Conservation (phyloP, 2,888 invertebrate species). For the Abrostola tripartita region DNA sequence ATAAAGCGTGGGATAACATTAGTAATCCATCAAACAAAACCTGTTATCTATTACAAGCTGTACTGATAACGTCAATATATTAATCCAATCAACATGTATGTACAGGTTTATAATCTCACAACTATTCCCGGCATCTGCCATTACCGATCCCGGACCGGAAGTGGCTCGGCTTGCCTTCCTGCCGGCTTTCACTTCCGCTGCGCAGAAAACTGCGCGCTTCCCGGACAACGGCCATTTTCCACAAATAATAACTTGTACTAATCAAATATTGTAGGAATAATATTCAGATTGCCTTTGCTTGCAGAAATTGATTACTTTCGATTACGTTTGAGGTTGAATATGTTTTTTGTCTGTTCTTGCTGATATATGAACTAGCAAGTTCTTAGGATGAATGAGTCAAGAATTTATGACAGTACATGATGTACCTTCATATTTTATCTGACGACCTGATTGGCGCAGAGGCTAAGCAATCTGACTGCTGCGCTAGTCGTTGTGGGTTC, state of each 20-base stretch:
- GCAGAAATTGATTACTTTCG: constrained; percentile 13
- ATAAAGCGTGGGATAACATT: too few relatives aligned
- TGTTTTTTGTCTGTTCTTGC: neutral
- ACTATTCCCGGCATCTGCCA: constrained; percentile 19
- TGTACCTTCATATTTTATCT: too few relatives aligned
- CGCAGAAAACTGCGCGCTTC: constrained; percentile 62
- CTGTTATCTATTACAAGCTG: too few relatives aligned
- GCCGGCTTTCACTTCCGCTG: constrained; percentile 70
- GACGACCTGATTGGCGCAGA: too few relatives aligned
- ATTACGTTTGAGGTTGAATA: neutral
- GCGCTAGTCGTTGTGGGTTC: too few relatives aligned
- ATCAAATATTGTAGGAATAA: constrained; percentile 1
- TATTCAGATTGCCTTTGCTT: neutral
- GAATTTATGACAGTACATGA: too few relatives aligned
- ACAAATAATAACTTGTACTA: constrained; percentile 19
- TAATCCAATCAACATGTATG: constrained; percentile 1
- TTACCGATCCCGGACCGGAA: constrained; percentile 27
- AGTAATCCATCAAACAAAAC: too few relatives aligned
- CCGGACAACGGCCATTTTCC: constrained; percentile 56
- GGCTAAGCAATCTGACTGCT: too few relatives aligned
- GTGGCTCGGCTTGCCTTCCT: constrained; percentile 35
- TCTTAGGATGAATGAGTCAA: too few relatives aligned
- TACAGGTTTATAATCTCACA: constrained; percentile 1
- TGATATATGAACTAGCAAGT: too few relatives aligned
- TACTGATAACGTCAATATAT: neutral